Conservation (phyloP, 2,888 invertebrate species). For the Monopis laevigella region DNA sequence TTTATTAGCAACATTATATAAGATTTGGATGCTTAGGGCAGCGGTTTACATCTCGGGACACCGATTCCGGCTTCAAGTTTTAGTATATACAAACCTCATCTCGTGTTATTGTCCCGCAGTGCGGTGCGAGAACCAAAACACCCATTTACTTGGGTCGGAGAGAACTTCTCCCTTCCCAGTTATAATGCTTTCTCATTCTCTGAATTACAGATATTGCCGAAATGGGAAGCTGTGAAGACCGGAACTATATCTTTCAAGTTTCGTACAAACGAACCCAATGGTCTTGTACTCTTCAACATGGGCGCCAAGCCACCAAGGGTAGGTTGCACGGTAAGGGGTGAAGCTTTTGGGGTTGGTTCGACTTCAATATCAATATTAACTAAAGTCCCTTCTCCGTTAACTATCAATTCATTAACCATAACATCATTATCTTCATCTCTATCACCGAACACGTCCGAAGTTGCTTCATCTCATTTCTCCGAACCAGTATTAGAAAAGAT, state of each 20-base stretch:
- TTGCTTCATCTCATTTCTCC: conserved; percentile 1
- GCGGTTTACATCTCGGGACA: too few relatives aligned
- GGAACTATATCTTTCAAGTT: conserved; percentile 95
- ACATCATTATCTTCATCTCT: neutral
- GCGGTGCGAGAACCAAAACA: too few relatives aligned
- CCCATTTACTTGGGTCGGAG: too few relatives aligned
- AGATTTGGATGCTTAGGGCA: too few relatives aligned
- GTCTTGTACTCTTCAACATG: conserved; percentile 91
- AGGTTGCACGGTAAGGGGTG: conserved; percentile 72
- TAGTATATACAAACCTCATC: too few relatives aligned
- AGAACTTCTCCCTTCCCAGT: too few relatives aligned
- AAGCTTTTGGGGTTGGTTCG: conserved; percentile 51
- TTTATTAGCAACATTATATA: too few relatives aligned
- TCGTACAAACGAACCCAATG: conserved; percentile 94
- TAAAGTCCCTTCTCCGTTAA: conserved; percentile 4
- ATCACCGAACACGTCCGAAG: neutral
- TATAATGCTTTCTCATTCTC: conserved; percentile 12
- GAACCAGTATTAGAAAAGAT: too few relatives aligned
- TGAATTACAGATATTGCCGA: conserved; percentile 77
- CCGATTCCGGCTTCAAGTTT: too few relatives aligned
- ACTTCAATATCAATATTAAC: conserved; percentile 12
- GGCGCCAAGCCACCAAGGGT: conserved; percentile 81
- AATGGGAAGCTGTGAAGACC: conserved; percentile 90
- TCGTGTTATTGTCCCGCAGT: too few relatives aligned
- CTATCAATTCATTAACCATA: neutral